Evolutionary conservation across 2,113 vertebrate genomes (phyloP).

Genomic region (Oceanites oceanicus): DNA sequence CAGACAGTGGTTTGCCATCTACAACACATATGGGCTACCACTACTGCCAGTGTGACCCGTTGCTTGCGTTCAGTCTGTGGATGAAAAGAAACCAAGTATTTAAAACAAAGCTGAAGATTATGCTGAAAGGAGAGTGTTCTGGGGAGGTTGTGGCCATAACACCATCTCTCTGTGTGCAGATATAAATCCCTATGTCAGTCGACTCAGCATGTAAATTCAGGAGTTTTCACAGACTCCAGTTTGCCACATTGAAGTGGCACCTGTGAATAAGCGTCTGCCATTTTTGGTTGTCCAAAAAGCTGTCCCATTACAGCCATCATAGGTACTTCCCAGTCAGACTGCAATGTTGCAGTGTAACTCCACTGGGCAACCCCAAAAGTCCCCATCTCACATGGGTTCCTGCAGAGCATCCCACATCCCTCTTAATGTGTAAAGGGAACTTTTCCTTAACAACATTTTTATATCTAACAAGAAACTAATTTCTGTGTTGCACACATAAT

Average conservation of each 20-base stretch:
- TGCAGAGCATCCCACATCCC: background rate
- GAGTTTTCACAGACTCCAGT: background rate
- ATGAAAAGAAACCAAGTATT: background rate
- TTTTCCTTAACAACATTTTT: background rate
- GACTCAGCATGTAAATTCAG: background rate
- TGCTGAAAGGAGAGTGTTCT: background rate
- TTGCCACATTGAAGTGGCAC: background rate
- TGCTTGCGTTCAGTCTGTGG: background rate
- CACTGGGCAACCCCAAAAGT: background rate
- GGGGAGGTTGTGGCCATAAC: background rate
- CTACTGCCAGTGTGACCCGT: background rate
- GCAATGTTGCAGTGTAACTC: background rate
- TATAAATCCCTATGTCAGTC: background rate
- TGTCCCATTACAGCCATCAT: rapidly evolving
- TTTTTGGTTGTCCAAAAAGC: background rate
- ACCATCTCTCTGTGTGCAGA: background rate
- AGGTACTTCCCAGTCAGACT: background rate
- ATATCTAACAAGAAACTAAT: background rate
- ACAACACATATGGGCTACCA: background rate
- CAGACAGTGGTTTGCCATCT: background rate
- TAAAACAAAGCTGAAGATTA: background rate
- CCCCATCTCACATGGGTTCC: background rate
- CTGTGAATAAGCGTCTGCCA: background rate
- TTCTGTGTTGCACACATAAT: background rate
- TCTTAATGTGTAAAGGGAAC: background rate